Conservation (phyloP, 1,140 invertebrate genomes). For the Pristionchus pacificus region DNA sequence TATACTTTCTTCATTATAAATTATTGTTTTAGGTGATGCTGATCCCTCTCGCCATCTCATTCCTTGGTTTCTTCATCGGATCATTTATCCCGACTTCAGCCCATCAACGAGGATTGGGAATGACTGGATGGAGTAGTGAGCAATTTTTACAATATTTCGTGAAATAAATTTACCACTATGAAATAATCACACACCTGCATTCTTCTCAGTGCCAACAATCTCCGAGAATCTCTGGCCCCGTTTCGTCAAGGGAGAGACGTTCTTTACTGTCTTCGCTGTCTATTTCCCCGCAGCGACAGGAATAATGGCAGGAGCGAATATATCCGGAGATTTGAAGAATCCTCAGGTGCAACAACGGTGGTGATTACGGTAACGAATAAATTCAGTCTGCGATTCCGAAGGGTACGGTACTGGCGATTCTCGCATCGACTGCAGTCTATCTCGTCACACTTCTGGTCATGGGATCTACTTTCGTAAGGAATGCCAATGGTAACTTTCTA, state of each 20-base stretch:
- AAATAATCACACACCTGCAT: background rate
- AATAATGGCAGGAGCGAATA: slow-evolving; percentile 85
- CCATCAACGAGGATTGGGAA: slow-evolving; percentile 72
- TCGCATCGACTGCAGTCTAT: slow-evolving; percentile 60
- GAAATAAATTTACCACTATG: no score
- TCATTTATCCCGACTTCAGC: slow-evolving; percentile 77
- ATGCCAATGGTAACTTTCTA: background rate
- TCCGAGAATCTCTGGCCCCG: slow-evolving; percentile 71
- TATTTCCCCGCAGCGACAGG: slow-evolving; percentile 96
- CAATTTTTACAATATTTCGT: no score
- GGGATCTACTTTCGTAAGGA: slow-evolving; percentile 43
- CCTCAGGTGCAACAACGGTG: slow-evolving; percentile 58
- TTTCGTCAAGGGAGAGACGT: slow-evolving; percentile 70
- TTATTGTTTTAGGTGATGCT: no score
- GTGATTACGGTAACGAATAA: background rate
- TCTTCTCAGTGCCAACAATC: slow-evolving; percentile 60
- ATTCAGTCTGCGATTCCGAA: slow-evolving; percentile 58
- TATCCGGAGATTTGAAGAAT: slow-evolving; percentile 87
- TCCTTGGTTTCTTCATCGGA: slow-evolving; percentile 81
- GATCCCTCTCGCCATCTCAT: slow-evolving; percentile 79
- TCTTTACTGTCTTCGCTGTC: slow-evolving; percentile 90
- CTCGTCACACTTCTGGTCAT: slow-evolving; percentile 57
- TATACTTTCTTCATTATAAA: no score
- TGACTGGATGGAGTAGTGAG: slow-evolving; percentile 72
- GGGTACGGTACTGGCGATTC: slow-evolving; percentile 61